Percentiles rank a stretch among this genome's conserved stretches.
These are phyloP conservation scores for Sterna hirundo DNA, from an alignment of 2,113 vertebrate genomes.

Conservation along the genomic window DNA sequence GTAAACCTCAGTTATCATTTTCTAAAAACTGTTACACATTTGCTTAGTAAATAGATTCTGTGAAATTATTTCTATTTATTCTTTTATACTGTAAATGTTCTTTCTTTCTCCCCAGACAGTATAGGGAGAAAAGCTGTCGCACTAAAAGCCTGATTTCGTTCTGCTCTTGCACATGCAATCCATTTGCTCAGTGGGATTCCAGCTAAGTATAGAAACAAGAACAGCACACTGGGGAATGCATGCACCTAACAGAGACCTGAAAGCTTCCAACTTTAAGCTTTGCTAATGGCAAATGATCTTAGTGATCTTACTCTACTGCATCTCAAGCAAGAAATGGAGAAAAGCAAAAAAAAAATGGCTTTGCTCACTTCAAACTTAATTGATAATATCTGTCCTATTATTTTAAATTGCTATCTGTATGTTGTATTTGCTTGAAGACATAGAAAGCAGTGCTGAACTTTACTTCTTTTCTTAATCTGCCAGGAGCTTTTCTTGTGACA, in stretches of 20 bases:
- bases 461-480: background rate
- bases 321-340: background rate
- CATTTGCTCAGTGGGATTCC: constrained; percentile 58
- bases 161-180: constrained; percentile 22
- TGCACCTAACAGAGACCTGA: constrained; percentile 30
- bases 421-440: constrained; percentile 5
- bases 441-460: background rate
- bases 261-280: constrained; percentile 32
- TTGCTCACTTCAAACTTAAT: background rate
- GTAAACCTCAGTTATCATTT: background rate
- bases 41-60: background rate
- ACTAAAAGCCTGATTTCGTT: constrained; percentile 47
- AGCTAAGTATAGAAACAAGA: constrained; percentile 68
- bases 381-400: background rate
- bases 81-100: background rate
- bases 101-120: background rate
- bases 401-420: background rate
- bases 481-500: background rate
- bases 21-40: background rate
- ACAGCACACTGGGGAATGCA: constrained; percentile 4
- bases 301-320: background rate
- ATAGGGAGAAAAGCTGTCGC: background rate
- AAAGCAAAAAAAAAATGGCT: background rate
- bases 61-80: background rate
- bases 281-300: constrained; percentile 2